phyloP scores from a whole-genome alignment of 2,113 vertebrate genomes.

The Cyprinus carpio region DNA sequence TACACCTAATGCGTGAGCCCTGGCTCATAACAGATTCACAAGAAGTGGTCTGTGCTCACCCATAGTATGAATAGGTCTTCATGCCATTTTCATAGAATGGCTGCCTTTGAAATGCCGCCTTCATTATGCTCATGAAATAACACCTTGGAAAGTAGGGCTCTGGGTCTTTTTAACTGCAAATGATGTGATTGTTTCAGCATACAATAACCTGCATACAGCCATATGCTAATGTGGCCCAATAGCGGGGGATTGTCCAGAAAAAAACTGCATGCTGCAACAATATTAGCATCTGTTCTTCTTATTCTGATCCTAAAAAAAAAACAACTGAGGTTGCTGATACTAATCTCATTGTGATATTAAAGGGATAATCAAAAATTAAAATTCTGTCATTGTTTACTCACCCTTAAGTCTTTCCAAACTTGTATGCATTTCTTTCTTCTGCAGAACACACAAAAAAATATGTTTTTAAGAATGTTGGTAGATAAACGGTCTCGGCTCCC shows the following conservation, averaged over 20 bases:
- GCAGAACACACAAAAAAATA: neutral
- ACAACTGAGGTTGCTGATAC: neutral
- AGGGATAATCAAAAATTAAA: neutral
- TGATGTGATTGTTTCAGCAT: slow-evolving; percentile 44
- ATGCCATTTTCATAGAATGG: slow-evolving; percentile 12
- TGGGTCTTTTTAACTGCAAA: slow-evolving; percentile 48
- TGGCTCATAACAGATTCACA: slow-evolving; percentile 35
- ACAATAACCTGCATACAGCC: slow-evolving; percentile 41
- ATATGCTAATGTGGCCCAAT: slow-evolving; percentile 15
- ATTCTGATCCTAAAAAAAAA: neutral
- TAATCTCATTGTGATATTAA: neutral
- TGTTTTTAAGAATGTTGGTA: no score
- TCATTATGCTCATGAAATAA: slow-evolving; percentile 45
- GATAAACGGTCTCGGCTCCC: no score
- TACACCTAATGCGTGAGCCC: neutral
- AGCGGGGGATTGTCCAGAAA: slow-evolving; percentile 31
- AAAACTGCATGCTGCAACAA: neutral
- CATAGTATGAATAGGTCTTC: slow-evolving; percentile 40
- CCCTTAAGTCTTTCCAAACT: neutral
- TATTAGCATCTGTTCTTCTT: slow-evolving; percentile 16
- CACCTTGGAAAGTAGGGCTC: slow-evolving; percentile 32
- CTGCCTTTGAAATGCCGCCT: slow-evolving; percentile 54
- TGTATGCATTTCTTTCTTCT: neutral
- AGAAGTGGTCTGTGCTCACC: slow-evolving; percentile 9
- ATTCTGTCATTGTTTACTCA: neutral